A percentile compares a stretch with the other conserved stretches of the same genome.
These are phyloP conservation scores for Haliaeetus leucogaster DNA, from an alignment of 2,113 vertebrate species.

Conservation along the genomic window DNA sequence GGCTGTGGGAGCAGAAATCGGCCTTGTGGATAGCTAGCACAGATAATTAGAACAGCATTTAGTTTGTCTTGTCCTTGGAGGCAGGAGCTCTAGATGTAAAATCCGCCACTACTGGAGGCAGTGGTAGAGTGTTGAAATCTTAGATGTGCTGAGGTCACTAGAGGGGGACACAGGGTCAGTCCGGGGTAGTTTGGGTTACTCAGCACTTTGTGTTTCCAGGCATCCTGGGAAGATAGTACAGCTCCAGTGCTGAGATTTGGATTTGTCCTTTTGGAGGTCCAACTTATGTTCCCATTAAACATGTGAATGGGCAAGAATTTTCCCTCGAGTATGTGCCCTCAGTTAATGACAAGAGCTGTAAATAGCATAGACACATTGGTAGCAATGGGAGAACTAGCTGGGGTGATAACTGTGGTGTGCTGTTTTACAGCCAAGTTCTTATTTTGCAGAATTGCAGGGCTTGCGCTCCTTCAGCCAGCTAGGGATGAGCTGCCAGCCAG, in stretches of 20 bases:
- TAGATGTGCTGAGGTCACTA: not conserved
- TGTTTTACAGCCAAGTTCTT: not conserved
- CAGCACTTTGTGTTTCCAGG: not conserved
- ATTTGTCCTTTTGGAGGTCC: not conserved
- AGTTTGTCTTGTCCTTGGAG: constrained; percentile 50
- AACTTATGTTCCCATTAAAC: not conserved
- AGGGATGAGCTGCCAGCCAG: not conserved
- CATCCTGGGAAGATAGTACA: not conserved
- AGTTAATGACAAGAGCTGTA: not conserved
- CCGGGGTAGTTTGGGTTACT: fast-evolving
- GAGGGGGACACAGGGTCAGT: not conserved
- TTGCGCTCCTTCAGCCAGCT: not conserved
- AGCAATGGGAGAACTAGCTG: not conserved
- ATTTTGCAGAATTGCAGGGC: not conserved
- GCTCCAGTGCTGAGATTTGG: not conserved
- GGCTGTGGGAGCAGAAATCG: constrained; percentile 35
- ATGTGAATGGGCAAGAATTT: not conserved
- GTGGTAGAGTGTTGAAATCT: not conserved
- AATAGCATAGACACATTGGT: not conserved
- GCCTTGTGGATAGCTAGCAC: constrained; percentile 36
- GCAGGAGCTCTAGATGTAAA: constrained; percentile 39
- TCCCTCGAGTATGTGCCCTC: fast-evolving
- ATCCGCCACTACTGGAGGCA: not conserved
- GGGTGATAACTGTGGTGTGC: not conserved
- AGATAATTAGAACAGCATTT: constrained; percentile 47